Evolutionary conservation across 2,888 invertebrate genomes (phyloP), one percentile per base, ranked within the genome.

Genomic region (Leptopterna dolabrata): DNA sequence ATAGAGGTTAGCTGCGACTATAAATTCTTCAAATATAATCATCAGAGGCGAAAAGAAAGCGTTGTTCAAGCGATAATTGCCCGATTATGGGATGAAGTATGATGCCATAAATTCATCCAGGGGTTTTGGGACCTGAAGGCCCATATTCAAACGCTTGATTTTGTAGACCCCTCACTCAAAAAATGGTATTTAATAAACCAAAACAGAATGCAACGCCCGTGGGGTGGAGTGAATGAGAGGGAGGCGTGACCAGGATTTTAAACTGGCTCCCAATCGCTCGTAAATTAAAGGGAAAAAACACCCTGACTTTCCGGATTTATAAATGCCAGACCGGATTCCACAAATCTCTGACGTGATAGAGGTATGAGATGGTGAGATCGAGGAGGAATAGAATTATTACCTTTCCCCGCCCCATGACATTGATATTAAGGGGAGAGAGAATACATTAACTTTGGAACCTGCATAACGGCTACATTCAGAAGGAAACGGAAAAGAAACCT

Each of bases 171-270:
- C 30, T 2, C 71, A 27, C 36, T 30, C 30, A 3, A 19, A 14
- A 73, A 30, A 30, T 73, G 73, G 36, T 73, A 73, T 73, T n/a
- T 73, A 73, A 73, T 73, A 73, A 73, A 73, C 36, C 73, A 73
- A 73, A 73, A 73, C 36, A 73, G 19, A 11, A 11, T 0, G 73
- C n/a, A n/a, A 36, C 29, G 1, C 36, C 19, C 7, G 36, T 6
- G 36, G 30, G 30, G 24, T 63, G 63, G 6, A 11, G 63, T 19
- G 63, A 24, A 63, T 63, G 63, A 24, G 63, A 19, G 24, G 13
- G 63, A 27, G 63, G 63, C 63, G 63, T 63, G 63, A 63, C 24
- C 73, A 41, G 73, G 73, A 36, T 30, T 30, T 41, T 36, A 71
- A 73, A 73, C 73, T 19, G 73, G 36, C 36, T 73, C 29, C 73